These are phyloP conservation scores for Oikopleura dioica DNA, from an alignment of 23 tunicate species.

Conservation along the genomic window DNA sequence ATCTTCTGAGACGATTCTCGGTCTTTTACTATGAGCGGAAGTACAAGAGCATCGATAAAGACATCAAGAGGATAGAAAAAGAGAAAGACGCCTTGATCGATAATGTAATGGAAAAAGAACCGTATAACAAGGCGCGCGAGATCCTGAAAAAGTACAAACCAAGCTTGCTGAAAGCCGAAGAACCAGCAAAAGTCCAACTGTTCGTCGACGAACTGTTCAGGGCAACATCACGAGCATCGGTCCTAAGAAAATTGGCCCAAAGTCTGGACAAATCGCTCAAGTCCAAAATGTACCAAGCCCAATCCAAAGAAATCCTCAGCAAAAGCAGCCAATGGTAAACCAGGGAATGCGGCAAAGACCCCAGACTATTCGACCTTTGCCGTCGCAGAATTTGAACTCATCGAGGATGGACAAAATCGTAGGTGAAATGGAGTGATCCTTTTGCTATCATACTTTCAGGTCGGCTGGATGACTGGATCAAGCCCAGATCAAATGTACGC, in stretches of 20 bases:
- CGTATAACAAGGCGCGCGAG: slow-evolving; percentile 89
- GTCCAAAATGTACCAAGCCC: too few species aligned
- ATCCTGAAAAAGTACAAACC: slow-evolving; percentile 84
- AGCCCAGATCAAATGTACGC: slow-evolving; percentile 27
- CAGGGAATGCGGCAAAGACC: neutral
- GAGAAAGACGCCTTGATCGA: slow-evolving; percentile 21
- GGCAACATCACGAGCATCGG: too few species aligned
- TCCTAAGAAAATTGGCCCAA: too few species aligned
- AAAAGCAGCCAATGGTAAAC: neutral
- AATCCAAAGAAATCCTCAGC: neutral
- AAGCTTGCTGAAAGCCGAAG: neutral
- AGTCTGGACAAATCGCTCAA: too few species aligned
- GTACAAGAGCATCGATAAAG: neutral
- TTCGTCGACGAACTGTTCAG: neutral
- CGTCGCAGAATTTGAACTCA: neutral
- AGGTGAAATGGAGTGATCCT: neutral
- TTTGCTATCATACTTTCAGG: neutral
- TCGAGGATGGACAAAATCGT: slow-evolving; percentile 5
- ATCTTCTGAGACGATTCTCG: too few species aligned
- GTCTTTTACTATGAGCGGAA: neutral
- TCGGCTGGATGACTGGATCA: slow-evolving; percentile 6
- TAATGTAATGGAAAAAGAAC: slow-evolving; percentile 97
- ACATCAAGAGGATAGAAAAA: neutral
- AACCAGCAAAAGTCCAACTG: neutral
- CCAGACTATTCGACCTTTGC: neutral